These are phyloP conservation scores for Athene noctua DNA, from an alignment of 2,113 vertebrate genomes.

Conservation along the genomic window DNA sequence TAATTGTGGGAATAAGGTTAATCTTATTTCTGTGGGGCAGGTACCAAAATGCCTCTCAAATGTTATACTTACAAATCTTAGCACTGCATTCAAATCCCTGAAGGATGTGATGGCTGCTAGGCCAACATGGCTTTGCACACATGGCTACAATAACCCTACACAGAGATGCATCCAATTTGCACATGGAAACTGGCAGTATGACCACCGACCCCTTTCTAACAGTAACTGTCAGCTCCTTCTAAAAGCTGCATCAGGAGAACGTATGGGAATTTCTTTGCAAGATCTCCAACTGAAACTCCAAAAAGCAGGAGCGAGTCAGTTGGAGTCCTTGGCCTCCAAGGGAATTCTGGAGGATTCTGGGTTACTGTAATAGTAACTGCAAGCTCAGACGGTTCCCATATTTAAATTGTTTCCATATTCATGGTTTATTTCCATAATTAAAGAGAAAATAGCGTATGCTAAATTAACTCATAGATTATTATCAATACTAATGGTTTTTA, in stretches of 20 bases:
- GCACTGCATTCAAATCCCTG: neutral
- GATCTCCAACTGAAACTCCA: neutral
- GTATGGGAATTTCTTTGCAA: neutral
- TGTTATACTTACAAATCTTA: neutral
- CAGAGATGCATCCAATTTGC: neutral
- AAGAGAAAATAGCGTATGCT: neutral
- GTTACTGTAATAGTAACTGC: neutral
- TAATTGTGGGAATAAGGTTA: neutral
- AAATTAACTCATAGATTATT: neutral
- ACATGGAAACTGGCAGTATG: neutral
- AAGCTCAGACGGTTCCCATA: neutral
- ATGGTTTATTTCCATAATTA: neutral
- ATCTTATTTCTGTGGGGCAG: neutral
- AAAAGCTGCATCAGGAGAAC: neutral
- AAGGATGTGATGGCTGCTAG: neutral
- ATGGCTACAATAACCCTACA: neutral
- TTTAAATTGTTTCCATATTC: neutral
- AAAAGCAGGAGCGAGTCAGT: neutral
- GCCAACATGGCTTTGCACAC: neutral
- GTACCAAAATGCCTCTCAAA: neutral
- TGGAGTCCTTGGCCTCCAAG: neutral
- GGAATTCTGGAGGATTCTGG: neutral
- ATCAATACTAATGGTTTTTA: neutral
- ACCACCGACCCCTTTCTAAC: neutral
- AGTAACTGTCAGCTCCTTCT: neutral